Base-by-base conservation (phyloP, 2,113 vertebrate genomes). In the Cyphomyrus plagiostoma region DNA sequence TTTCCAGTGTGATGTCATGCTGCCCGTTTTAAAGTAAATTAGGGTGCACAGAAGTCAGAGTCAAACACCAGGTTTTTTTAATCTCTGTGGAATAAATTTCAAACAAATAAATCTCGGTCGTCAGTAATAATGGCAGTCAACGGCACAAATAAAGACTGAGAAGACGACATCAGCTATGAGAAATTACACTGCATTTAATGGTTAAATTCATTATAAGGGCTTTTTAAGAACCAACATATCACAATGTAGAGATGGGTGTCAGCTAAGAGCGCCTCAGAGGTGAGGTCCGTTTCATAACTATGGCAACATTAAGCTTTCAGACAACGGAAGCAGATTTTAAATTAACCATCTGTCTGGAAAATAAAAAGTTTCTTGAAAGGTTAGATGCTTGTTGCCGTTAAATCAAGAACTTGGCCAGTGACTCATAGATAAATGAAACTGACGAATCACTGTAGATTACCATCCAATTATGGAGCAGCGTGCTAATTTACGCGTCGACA, bases 71-170 rank as follows among this genome's bases (percentile, higher is more conserved):
- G 42, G 66, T 91, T 77, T 84, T 66, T 66, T 11, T 26, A 66
- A 94, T 95, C 94, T 91, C 95, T 94, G 92, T 91, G 90, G 92
- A 89, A 91, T 92, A 92, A 53, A 91, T 93, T 93, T 93, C 92
- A 91, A 87, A 90, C 89, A 91, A 88, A 91, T 95, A 94, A 94
- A 95, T 93, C 91, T 90, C 9, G 66, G 83, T n/a, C 90, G 91
- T 90, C 90, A 94, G 95, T 93, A 94, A 94, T 95, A 92, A 74
- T 66, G 93, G 92, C 93, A 94, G 93, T 95, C 95, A 94, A 92
- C 80, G 35, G 89, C 91, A 91, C 94, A 94, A 94, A 95, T 96
- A 95, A 95, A 95, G 92, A 91, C 90, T 77, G 91, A 35, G 87
- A 86, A 89, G 89, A 35, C 90, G 90, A 86, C 91, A 85, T 93